A percentile compares a stretch with the other conserved stretches of the same genome.
phyloP scores from a whole-genome alignment of 2,797 vertebrate genomes.

The Discoglossus pictus region DNA sequence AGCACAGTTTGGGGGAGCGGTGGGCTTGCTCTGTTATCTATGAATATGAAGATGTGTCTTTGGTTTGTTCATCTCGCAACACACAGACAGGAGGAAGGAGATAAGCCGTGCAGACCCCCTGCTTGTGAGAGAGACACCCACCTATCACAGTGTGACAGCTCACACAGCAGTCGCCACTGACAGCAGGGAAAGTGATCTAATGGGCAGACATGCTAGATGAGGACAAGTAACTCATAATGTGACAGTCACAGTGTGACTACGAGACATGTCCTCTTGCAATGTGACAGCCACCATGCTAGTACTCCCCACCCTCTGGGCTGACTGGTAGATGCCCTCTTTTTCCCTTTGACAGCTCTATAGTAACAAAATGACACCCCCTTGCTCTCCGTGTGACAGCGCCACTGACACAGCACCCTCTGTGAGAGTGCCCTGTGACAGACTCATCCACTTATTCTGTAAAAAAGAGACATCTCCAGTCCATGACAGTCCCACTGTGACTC shows the following conservation, averaged over 20 bases:
- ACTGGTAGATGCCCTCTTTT: neutral
- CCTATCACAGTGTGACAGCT: conserved; percentile 22
- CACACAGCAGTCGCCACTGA: conserved; percentile 7
- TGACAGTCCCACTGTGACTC: conserved; percentile 1
- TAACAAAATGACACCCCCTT: neutral
- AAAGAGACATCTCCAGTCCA: too few species aligned
- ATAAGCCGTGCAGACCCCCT: conserved; percentile 27
- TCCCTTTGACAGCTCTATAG: neutral
- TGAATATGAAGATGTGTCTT: neutral
- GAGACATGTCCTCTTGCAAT: neutral
- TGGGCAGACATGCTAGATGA: conserved; percentile 19
- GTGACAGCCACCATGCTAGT: neutral
- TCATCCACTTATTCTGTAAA: too few species aligned
- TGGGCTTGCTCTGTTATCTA: neutral
- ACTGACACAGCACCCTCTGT: too few species aligned
- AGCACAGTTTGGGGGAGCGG: too few species aligned
- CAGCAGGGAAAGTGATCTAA: conserved; percentile 2
- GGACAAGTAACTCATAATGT: neutral
- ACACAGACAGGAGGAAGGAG: neutral
- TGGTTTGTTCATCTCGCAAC: neutral
- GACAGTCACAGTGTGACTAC: neutral
- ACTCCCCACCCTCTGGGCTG: neutral
- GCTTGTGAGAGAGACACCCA: neutral
- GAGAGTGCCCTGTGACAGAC: too few species aligned
- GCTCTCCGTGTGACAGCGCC: neutral